Evolutionary conservation across 2,797 vertebrate genomes (phyloP), one percentile per base, ranked within the genome.

Genomic region (Chloroceryle inda): DNA sequence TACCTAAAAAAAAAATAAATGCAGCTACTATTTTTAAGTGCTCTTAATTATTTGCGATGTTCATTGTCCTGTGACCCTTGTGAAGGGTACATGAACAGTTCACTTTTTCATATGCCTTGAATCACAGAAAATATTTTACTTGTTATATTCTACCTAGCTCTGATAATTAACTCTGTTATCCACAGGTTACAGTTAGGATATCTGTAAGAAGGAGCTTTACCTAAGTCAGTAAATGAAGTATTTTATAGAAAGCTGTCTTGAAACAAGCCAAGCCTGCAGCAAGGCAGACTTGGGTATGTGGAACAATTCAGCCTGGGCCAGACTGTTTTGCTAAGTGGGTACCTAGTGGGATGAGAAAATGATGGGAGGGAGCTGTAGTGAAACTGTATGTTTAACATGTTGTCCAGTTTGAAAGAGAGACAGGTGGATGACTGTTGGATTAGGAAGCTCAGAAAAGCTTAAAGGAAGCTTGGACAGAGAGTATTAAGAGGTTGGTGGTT

Each of bases 401-500:
- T 40, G 22, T 37, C 33, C 26, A 1, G 10, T 5, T 44, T n/a
- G n/a, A 23, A 27, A 13, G 66, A 52, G 55, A 45, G 29, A 5
- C 1, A 3, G 10, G 13, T 26, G 24, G 47, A 62, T 37, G 17
- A 24, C 3, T 40, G 69, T 1, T 47, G 49, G 81, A 24, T 49
- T 6, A 5, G n/a, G 35, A 71, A 29, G 16, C 49, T 6, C 59
- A 61, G 29, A 74, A 81, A 37, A 84, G 19, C 31, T 40, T 53
- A 64, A 78, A 38, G 72, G 33, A 78, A 79, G 21, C 22, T 35
- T 29, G 66, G 81, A 21, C 35, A 86, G 47, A 49, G 31, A 9
- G 8, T 10, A 13, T 11, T 3, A 13, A 27, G 26, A 40, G 11
- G 24, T 21, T n/a, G n/a, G 38, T 4, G 18, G 12, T 0, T 35